phyloP scores from a whole-genome alignment of 1,140 invertebrate genomes.

The Bursaphelenchus mucronatus region DNA sequence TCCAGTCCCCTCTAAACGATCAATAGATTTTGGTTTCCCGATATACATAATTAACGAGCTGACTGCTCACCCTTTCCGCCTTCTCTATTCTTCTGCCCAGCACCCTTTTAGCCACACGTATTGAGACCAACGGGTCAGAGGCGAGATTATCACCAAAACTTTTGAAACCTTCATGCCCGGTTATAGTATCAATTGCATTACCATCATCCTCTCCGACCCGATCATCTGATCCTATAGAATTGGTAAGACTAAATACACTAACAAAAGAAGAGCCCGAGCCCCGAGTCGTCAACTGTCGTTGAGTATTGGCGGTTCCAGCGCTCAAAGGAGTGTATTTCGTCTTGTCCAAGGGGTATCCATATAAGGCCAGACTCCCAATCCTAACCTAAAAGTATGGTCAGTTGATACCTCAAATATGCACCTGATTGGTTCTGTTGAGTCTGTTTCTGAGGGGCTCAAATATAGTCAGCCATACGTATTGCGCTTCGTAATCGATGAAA shows the following conservation, averaged over 20 bases:
- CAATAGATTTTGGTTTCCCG: too few relatives aligned
- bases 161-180: not conserved
- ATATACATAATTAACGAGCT: too few relatives aligned
- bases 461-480: conserved; percentile 15
- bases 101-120: conserved; percentile 12
- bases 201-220: not conserved
- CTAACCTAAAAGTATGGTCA: conserved; percentile 2
- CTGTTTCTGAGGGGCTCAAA: not conserved
- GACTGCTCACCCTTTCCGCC: conserved; percentile 1
- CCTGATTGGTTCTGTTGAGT: conserved; percentile 7
- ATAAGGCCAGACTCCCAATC: not conserved
- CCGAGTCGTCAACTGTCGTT: too few relatives aligned
- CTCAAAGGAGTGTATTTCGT: too few relatives aligned
- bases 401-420: not conserved
- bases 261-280: too few relatives aligned
- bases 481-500: conserved; percentile 16
- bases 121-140: conserved; percentile 18
- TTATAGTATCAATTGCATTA: not conserved
- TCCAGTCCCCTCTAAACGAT: conserved; percentile 13
- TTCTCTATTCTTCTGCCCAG: conserved; percentile 11
- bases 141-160: not conserved
- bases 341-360: too few relatives aligned
- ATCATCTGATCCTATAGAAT: not conserved
- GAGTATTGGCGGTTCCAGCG: too few relatives aligned
- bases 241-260: not conserved